phyloP scores from a whole-genome alignment of 2,888 invertebrate species.

The Patella ulyssiponensis region DNA sequence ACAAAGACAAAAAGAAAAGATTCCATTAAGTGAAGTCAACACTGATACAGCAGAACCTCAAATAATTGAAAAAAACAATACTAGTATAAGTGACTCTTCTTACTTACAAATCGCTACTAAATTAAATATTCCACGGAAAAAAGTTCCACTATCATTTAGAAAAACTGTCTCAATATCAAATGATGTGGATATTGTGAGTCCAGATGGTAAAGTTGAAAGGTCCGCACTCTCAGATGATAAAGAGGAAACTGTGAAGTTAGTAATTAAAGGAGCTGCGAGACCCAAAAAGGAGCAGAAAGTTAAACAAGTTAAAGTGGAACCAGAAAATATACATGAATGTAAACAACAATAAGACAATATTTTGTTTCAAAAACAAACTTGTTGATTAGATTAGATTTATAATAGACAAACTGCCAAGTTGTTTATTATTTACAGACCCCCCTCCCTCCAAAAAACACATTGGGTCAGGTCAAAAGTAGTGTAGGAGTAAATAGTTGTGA shows the following conservation, averaged over 20 bases:
- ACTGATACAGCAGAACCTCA: neutral
- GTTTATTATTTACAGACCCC: too few species aligned
- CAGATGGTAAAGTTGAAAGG: slow-evolving; percentile 3
- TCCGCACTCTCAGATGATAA: slow-evolving; percentile 11
- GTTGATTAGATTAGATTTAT: too few species aligned
- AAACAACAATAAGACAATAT: slow-evolving; percentile 39
- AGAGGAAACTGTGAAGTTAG: neutral
- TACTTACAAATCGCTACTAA: too few species aligned
- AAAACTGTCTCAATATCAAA: slow-evolving; percentile 22
- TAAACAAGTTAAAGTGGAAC: slow-evolving; percentile 14
- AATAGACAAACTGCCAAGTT: too few species aligned
- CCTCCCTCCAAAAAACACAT: too few species aligned
- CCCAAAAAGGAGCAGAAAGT: slow-evolving; percentile 10
- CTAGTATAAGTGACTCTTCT: too few species aligned
- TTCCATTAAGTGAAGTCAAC: neutral
- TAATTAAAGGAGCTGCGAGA: slow-evolving; percentile 13
- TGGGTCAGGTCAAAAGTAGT: too few species aligned
- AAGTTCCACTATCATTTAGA: neutral
- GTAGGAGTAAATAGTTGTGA: too few species aligned
- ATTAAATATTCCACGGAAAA: too few species aligned
- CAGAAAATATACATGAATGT: slow-evolving; percentile 40
- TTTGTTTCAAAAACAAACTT: too few species aligned
- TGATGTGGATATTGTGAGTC: slow-evolving; percentile 17
- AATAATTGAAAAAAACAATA: neutral
- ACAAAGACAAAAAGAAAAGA: slow-evolving; percentile 16